Conservation (phyloP, 1,140 invertebrate species). For the Samia ricini region DNA sequence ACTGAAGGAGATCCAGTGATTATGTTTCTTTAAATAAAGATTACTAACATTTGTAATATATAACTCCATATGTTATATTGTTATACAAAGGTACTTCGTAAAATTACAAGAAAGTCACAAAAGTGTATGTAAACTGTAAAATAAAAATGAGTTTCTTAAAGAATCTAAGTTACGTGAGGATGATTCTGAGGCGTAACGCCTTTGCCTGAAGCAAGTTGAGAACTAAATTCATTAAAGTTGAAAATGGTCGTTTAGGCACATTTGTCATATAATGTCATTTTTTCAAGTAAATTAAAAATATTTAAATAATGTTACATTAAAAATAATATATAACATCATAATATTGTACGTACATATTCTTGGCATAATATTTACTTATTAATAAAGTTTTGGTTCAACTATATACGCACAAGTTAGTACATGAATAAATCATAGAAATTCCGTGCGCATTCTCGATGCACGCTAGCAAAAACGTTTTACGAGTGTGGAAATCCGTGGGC, state of each 20-base stretch:
- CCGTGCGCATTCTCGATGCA: slow-evolving; percentile 32
- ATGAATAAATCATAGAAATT: slow-evolving; percentile 65
- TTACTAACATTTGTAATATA: no score
- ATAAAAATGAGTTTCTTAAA: slow-evolving; percentile 39
- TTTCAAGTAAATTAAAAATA: slow-evolving; percentile 17
- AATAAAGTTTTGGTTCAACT: neutral
- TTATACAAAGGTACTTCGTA: no score
- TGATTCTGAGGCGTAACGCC: slow-evolving; percentile 6
- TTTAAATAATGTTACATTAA: slow-evolving; percentile 7
- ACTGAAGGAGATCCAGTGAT: no score
- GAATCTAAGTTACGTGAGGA: slow-evolving; percentile 37
- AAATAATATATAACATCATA: neutral
- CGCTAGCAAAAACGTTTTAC: slow-evolving; percentile 61
- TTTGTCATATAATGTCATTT: slow-evolving; percentile 6
- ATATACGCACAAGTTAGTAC: slow-evolving; percentile 13
- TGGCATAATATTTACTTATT: neutral
- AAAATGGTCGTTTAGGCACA: slow-evolving; percentile 18
- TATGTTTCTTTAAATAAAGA: no score
- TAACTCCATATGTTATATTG: no score
- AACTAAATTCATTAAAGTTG: slow-evolving; percentile 18
- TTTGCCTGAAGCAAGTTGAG: slow-evolving; percentile 1
- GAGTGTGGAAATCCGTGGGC: slow-evolving; percentile 49
- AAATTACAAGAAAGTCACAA: no score
- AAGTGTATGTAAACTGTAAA: slow-evolving; percentile 26
- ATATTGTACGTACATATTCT: neutral